Percentiles rank a stretch among this genome's conserved stretches.
phyloP scores from a whole-genome alignment of 2,113 vertebrate species.

The Guaruba guarouba region DNA sequence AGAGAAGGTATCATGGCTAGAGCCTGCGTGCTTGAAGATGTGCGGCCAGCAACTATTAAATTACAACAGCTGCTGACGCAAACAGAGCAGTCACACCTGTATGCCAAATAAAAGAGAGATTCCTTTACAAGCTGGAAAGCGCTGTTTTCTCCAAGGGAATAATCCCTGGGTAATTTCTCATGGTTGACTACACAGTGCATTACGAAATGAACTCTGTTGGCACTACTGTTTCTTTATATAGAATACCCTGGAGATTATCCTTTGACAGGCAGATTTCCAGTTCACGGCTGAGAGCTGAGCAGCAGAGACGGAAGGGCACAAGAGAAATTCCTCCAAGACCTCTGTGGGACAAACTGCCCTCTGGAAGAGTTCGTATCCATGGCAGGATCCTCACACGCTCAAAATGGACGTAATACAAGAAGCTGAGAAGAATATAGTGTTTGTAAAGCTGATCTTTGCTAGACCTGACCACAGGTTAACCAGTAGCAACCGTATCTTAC shows the following conservation, averaged over 20 bases:
- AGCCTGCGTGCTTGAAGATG: not conserved
- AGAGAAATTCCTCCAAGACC: not conserved
- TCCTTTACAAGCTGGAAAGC: not conserved
- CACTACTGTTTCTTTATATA: conserved; percentile 21
- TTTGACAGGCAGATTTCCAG: not conserved
- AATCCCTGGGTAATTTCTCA: not conserved
- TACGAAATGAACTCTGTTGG: not conserved
- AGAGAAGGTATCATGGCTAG: not conserved
- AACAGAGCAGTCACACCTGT: not conserved
- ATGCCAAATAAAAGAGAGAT: not conserved
- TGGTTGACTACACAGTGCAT: not conserved
- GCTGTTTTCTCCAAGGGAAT: not conserved
- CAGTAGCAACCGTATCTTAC: accelerated
- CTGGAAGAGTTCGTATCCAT: not conserved
- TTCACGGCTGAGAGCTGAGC: not conserved
- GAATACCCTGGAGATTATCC: conserved; percentile 46
- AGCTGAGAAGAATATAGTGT: not conserved
- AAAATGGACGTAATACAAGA: accelerated
- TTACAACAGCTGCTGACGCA: not conserved
- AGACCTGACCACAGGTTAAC: too few species aligned
- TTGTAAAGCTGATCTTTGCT: not conserved
- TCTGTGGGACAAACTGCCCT: not conserved
- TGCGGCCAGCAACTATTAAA: not conserved
- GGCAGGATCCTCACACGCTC: not conserved
- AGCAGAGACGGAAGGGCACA: not conserved